phyloP scores from a whole-genome alignment of 2,113 vertebrate genomes.

The Proteles cristata region DNA sequence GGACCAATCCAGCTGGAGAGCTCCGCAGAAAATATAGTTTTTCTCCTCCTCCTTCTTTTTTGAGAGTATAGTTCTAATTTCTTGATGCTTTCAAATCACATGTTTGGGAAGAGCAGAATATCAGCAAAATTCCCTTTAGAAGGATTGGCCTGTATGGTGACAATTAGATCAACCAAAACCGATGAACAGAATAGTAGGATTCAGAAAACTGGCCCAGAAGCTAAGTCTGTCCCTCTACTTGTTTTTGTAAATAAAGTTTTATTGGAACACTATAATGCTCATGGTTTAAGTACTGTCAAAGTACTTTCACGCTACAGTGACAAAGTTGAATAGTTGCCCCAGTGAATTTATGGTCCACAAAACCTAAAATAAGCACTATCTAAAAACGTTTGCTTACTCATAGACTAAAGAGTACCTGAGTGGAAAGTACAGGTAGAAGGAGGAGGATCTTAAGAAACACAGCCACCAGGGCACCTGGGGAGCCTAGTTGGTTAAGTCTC shows the following conservation, averaged over 20 bases:
- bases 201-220: background rate
- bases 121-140: background rate
- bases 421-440: background rate
- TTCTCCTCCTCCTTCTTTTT: no score
- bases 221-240: background rate
- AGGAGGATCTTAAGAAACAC: background rate
- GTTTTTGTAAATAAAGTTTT: background rate
- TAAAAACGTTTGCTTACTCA: background rate
- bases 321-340: background rate
- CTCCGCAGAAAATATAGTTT: background rate
- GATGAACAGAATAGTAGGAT: background rate
- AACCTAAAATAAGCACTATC: background rate
- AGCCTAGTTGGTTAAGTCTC: no score
- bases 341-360: background rate
- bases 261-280: background rate
- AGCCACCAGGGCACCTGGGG: no score
- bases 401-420: rapidly evolving
- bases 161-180: background rate
- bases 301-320: background rate
- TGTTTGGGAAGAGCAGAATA: background rate
- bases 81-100: background rate
- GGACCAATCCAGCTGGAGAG: background rate
- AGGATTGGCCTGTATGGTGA: background rate
- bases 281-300: background rate
- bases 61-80: background rate